Evolutionary conservation across 1,140 invertebrate species (phyloP), one percentile per base, ranked within the genome.

Genomic region (Gonatopus flavifemur): DNA sequence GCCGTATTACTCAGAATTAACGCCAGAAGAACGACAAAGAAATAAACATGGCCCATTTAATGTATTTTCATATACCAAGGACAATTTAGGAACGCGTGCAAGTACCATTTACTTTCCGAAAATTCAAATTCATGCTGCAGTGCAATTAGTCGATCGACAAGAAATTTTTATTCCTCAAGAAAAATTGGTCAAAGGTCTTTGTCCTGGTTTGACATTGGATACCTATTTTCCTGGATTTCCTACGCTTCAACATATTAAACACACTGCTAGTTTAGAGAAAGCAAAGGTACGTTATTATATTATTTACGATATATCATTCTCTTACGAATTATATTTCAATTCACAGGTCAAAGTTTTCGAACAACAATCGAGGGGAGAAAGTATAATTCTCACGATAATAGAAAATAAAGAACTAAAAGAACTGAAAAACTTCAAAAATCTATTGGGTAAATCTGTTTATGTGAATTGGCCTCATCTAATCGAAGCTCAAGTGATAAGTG

Each of bases 141-240:
- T 86, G 32, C 49, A 64, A 32, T 33, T 59, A 1, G 62, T 90
- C 2, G 79, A 77, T 62, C 70, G 83, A 3, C 65, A 82, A 0
- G 84, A 88, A 5, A 80, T 91, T 20, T 61, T 79, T 0, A 77
- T 91, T 1, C 79, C 86, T 0, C 61, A 63, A 9, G 72, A 84
- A 0, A 70, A 83, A 37, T 78, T 95, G 8, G 77, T 86, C 1
- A 88, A 88, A 56, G 92, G 93, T 1, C 77, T 94, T 38, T 82
- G 88, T 69, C 82, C 85, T 1, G 86, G 84, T 54, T 86, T 87
- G 0, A 78, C 82, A 21, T 63, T 86, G 10, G 84, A 90, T 61
- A 78, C 89, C 4, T 88, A 89, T 62, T 93, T 87, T 69, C 88
- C 89, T 21, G 95, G 96, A 21, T 98, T 98, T 70, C 94, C 95